phyloP scores from a whole-genome alignment of 2,113 vertebrate genomes.

The Urocynchramus pylzowi region DNA sequence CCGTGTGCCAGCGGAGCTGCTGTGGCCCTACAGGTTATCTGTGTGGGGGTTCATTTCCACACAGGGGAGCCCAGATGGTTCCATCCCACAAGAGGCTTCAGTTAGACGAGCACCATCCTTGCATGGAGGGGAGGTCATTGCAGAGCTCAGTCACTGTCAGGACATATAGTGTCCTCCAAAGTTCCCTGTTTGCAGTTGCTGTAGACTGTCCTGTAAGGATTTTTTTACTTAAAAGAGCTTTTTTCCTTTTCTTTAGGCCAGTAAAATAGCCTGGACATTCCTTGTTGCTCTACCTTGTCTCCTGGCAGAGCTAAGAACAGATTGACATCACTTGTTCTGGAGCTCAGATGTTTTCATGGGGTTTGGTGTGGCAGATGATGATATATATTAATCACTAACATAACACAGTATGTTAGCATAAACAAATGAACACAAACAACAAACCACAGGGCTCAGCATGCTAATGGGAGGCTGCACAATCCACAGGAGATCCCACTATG shows the following conservation, averaged over 20 bases:
- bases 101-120: background rate
- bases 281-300: background rate
- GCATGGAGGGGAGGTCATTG: no score
- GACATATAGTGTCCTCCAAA: background rate
- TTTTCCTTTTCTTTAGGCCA: background rate
- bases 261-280: background rate
- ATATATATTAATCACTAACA: background rate
- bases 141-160: background rate
- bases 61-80: background rate
- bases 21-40: background rate
- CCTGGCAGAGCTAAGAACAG: background rate
- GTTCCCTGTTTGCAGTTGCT: background rate
- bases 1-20: rapidly evolving
- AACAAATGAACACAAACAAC: constrained; percentile 5
- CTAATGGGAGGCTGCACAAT: background rate
- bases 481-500: background rate
- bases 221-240: background rate
- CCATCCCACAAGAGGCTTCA: background rate
- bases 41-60: background rate
- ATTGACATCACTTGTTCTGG: background rate
- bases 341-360: background rate
- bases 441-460: background rate
- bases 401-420: background rate
- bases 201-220: background rate
- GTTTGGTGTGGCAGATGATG: background rate